These are phyloP conservation scores for Agonum fuliginosum DNA, from an alignment of 2,888 invertebrate species.

Conservation along the genomic window DNA sequence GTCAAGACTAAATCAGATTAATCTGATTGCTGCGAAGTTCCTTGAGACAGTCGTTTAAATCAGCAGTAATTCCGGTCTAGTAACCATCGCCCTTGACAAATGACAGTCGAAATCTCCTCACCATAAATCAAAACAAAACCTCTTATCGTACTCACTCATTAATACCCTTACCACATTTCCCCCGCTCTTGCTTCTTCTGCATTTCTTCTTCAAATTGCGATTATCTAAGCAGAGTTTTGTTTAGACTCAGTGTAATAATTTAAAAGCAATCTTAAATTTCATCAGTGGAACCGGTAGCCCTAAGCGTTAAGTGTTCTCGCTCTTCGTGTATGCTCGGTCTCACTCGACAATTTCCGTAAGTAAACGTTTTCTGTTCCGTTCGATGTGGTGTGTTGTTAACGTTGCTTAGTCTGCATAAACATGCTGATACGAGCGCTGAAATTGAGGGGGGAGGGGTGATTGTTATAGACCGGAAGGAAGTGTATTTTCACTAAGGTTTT, in stretches of 20 bases:
- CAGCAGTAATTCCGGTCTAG: constrained; percentile 32
- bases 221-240: constrained; percentile 40
- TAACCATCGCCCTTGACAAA: constrained; percentile 26
- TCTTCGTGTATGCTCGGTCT: constrained; percentile 21
- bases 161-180: neutral
- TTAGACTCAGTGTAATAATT: constrained; percentile 54
- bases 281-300: constrained; percentile 39
- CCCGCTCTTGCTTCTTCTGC: neutral
- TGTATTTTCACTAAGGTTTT: constrained; percentile 21
- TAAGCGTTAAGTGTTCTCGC: constrained; percentile 5
- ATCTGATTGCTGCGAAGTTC: constrained; percentile 13
- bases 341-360: constrained; percentile 54
- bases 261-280: constrained; percentile 58
- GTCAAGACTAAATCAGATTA: constrained; percentile 36
- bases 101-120: constrained; percentile 37
- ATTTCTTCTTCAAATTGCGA: constrained; percentile 22
- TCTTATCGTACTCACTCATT: constrained; percentile 26
- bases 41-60: constrained; percentile 29
- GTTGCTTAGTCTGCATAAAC: constrained; percentile 39
- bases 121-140: constrained; percentile 44
- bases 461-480: constrained; percentile 25
- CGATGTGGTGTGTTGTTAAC: constrained; percentile 41
- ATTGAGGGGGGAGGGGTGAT: neutral
- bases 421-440: constrained; percentile 4
- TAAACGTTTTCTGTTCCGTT: constrained; percentile 53